These are phyloP conservation scores for Etheostoma nigrum DNA, from an alignment of 2,797 vertebrate genomes.

Conservation along the genomic window DNA sequence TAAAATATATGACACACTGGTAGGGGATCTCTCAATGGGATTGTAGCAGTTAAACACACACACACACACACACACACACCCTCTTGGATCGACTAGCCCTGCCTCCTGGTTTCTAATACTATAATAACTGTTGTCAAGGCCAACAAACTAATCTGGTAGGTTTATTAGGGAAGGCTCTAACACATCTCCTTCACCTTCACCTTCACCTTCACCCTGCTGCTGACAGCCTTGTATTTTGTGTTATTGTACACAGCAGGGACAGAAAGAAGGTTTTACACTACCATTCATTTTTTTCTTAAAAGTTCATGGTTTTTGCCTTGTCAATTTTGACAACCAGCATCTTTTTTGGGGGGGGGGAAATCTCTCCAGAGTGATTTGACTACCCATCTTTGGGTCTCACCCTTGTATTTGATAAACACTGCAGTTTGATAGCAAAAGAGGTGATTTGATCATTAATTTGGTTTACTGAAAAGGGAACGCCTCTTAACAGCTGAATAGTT, in stretches of 20 bases:
- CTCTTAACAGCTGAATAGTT: too few relatives aligned
- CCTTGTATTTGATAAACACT: constrained; percentile 39
- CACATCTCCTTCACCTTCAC: constrained; percentile 31
- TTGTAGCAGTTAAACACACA: background rate
- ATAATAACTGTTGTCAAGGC: constrained; percentile 48
- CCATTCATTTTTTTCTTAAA: constrained; percentile 7
- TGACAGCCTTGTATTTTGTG: constrained; percentile 10
- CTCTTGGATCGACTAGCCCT: background rate
- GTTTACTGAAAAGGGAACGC: too few relatives aligned
- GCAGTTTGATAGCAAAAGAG: background rate
- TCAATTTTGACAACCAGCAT: constrained; percentile 28
- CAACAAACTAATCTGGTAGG: constrained; percentile 43
- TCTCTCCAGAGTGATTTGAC: constrained; percentile 28
- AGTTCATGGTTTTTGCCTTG: constrained; percentile 10
- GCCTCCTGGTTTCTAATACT: background rate
- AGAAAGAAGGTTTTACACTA: constrained; percentile 14
- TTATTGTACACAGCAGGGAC: background rate
- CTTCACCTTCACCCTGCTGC: constrained; percentile 5
- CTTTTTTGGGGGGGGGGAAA: background rate
- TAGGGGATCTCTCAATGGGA: too few relatives aligned
- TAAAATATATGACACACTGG: too few relatives aligned
- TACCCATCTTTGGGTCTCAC: constrained; percentile 13
- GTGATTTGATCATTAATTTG: too few relatives aligned
- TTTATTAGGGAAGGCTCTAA: constrained; percentile 43
- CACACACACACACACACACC: background rate